phyloP scores from a whole-genome alignment of 2,888 invertebrate genomes.

The Orchesellides sinensis region DNA sequence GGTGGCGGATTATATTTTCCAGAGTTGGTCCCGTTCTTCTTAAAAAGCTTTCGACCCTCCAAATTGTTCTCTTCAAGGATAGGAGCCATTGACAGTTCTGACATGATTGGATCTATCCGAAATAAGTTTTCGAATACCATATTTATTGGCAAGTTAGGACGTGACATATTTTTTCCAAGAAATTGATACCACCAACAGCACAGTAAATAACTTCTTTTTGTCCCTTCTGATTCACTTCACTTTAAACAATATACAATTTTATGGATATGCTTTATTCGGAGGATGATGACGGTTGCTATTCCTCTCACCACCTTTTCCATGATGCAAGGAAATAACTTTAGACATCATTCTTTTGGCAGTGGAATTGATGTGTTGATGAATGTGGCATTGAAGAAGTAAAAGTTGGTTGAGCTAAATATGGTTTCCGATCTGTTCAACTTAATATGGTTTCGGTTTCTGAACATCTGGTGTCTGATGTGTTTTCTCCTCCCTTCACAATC shows the following conservation, averaged over 20 bases:
- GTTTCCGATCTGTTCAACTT: neutral
- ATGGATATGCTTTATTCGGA: neutral
- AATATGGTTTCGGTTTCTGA: constrained; percentile 6
- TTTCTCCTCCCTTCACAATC: neutral
- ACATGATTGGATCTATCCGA: constrained; percentile 64
- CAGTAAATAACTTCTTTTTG: constrained; percentile 22
- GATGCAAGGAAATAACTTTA: neutral
- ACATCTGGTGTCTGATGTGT: neutral
- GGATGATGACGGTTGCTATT: neutral
- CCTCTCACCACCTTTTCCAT: neutral
- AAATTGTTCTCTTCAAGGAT: constrained; percentile 55
- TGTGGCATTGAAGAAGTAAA: neutral
- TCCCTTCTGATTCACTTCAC: constrained; percentile 23
- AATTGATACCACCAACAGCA: constrained; percentile 15
- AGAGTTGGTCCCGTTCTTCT: constrained; percentile 65
- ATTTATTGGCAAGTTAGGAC: constrained; percentile 61
- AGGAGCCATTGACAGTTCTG: constrained; percentile 58
- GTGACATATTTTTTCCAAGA: constrained; percentile 34
- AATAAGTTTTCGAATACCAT: constrained; percentile 71
- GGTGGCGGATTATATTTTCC: constrained; percentile 55
- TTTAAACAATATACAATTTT: neutral
- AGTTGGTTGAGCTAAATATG: neutral
- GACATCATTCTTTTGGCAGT: neutral
- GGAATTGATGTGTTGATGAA: constrained; percentile 6
- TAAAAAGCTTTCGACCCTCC: constrained; percentile 65